phyloP scores from a whole-genome alignment of 2,888 invertebrate species.

The Boloria euphrosyne region DNA sequence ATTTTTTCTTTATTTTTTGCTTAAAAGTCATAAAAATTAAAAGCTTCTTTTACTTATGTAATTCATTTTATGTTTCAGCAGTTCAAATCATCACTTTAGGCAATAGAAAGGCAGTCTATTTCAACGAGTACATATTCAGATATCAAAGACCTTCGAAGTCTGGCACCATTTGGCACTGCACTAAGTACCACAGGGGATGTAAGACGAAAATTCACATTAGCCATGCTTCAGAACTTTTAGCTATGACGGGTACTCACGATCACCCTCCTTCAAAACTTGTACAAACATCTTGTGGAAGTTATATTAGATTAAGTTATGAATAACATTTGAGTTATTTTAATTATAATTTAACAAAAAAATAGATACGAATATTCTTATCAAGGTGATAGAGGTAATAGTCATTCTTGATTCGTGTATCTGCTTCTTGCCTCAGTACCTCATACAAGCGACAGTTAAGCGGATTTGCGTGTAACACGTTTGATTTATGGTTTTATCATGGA shows the following conservation, averaged over 20 bases:
- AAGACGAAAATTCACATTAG: constrained; percentile 40
- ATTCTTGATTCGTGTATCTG: no score
- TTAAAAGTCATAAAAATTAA: no score
- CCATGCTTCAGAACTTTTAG: constrained; percentile 26
- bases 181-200: constrained; percentile 49
- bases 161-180: constrained; percentile 47
- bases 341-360: not conserved
- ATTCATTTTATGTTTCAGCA: constrained; percentile 29
- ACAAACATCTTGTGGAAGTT: constrained; percentile 38
- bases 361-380: no score
- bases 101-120: constrained; percentile 28
- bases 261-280: constrained; percentile 40
- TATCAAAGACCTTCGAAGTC: constrained; percentile 37
- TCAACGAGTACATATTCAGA: constrained; percentile 47
- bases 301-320: constrained; percentile 27
- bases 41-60: constrained; percentile 3
- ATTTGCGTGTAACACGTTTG: no score
- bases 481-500: no score
- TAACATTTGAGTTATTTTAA: not conserved
- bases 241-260: constrained; percentile 37
- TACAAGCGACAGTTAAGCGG: no score
- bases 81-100: constrained; percentile 32
- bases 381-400: no score
- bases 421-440: no score
- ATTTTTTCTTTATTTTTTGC: no score